Evolutionary conservation across 2,888 invertebrate genomes (phyloP).

Genomic region (Liopterus haemorrhoidalis): DNA sequence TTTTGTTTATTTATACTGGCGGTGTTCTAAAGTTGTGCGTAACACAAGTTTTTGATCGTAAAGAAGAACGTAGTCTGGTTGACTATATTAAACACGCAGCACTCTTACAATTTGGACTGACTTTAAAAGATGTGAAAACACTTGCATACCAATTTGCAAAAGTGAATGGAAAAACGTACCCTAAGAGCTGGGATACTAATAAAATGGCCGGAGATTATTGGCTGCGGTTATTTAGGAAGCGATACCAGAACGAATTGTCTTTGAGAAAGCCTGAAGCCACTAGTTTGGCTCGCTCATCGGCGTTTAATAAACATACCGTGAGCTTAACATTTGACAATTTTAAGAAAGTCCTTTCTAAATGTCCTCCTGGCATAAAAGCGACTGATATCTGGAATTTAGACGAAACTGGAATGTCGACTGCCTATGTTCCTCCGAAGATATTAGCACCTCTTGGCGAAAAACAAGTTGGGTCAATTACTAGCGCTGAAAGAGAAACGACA

Average conservation of each 20-base stretch:
- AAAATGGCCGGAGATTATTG: conserved; percentile 9
- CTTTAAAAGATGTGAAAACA: conserved; percentile 4
- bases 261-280: conserved; percentile 1
- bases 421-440: conserved; percentile 34
- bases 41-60: conserved; percentile 2
- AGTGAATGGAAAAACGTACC: neutral
- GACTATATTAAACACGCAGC: conserved; percentile 8
- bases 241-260: neutral
- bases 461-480: conserved; percentile 31
- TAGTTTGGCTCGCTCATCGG: neutral
- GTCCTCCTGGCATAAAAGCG: conserved; percentile 24
- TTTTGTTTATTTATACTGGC: no score
- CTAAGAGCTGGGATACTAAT: conserved; percentile 6
- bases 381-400: conserved; percentile 36
- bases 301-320: conserved; percentile 1
- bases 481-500: conserved; percentile 18
- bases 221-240: conserved; percentile 5
- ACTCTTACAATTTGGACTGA: conserved; percentile 2
- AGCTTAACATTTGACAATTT: no score
- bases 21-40: no score
- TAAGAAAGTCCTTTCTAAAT: conserved; percentile 27
- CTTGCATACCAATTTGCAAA: conserved; percentile 9
- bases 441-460: conserved; percentile 33
- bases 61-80: conserved; percentile 6
- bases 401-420: conserved; percentile 34